Conservation (phyloP, 2,797 vertebrate genomes). For the Aldrovandia affinis region DNA sequence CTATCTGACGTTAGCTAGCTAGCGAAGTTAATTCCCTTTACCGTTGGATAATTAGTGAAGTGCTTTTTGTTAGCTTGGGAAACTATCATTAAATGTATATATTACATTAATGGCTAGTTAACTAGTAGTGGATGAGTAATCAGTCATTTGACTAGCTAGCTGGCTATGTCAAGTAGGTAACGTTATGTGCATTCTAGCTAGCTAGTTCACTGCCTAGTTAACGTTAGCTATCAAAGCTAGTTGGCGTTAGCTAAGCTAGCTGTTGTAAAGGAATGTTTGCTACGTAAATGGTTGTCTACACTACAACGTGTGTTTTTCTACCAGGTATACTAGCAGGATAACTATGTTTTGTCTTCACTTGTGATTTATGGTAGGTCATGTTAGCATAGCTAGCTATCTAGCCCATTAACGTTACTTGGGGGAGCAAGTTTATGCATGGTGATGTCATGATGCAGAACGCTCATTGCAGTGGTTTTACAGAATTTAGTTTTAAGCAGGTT, state of each 20-base stretch:
- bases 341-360: background rate
- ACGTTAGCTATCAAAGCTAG: background rate
- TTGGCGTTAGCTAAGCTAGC: background rate
- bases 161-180: background rate
- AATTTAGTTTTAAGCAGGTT: background rate
- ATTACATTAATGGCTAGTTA: background rate
- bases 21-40: background rate
- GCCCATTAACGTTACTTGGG: background rate
- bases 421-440: conserved; percentile 6
- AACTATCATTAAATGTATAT: background rate
- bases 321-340: background rate
- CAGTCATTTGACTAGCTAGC: background rate
- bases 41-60: background rate
- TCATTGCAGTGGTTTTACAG: conserved; percentile 9
- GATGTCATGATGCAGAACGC: conserved; percentile 17
- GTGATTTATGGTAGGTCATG: background rate
- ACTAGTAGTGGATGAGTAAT: background rate
- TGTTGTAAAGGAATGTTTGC: background rate
- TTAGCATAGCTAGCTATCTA: background rate
- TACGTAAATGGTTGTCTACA: background rate
- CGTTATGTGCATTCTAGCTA: background rate
- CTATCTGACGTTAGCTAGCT: background rate
- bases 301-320: background rate
- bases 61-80: background rate
- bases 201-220: background rate